Percentiles rank a stretch among this genome's conserved stretches.
These are phyloP conservation scores for Eulemur coronatus DNA, from an alignment of 2,797 vertebrate species.

Conservation along the genomic window DNA sequence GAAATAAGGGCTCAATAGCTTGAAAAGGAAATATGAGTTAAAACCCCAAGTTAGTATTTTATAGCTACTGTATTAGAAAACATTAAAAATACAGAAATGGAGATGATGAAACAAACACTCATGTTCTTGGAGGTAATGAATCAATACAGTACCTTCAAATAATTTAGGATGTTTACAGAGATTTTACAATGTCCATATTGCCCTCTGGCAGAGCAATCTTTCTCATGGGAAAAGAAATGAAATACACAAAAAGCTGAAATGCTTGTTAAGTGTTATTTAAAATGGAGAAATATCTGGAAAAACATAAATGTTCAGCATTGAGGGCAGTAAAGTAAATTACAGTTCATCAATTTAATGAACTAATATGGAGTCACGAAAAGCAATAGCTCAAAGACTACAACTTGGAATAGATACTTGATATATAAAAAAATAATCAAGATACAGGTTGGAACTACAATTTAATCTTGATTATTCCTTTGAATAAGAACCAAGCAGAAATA, in stretches of 20 bases:
- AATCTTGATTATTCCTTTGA: not conserved
- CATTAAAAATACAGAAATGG: not conserved
- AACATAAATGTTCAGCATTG: not conserved
- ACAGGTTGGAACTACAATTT: not conserved
- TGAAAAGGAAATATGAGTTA: not conserved
- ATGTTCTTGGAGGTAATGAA: not conserved
- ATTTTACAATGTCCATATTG: not conserved
- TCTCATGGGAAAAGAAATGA: not conserved
- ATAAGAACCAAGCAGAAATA: not conserved
- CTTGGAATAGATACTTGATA: not conserved
- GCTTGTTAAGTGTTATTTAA: not conserved
- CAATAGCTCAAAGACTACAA: not conserved
- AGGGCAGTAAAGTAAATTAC: not conserved
- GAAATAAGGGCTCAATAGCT: not conserved
- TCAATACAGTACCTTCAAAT: not conserved
- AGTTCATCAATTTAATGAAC: not conserved
- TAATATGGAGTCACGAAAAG: not conserved
- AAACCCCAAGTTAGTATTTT: not conserved
- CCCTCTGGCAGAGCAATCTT: not conserved
- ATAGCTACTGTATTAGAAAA: not conserved
- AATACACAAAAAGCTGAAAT: not conserved
- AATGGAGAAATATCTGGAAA: not conserved
- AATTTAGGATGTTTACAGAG: not conserved
- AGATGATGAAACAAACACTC: not conserved
- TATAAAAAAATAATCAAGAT: not conserved